Base-by-base conservation (phyloP, 2,113 vertebrate genomes). In the Neogobius melanostomus region DNA sequence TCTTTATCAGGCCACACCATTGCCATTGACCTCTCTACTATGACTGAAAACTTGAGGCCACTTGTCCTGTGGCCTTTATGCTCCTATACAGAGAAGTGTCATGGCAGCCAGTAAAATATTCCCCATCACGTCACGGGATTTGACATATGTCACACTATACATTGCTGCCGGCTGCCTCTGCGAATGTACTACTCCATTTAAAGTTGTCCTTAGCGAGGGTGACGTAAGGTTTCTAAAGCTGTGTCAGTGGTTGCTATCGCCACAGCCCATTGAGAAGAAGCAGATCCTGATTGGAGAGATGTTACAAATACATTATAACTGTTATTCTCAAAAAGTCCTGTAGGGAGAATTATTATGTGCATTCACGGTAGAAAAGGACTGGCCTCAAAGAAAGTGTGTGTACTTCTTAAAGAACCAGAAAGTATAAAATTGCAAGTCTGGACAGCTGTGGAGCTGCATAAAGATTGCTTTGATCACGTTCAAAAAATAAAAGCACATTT, bases 1-100 rank as follows among this genome's bases (percentile, higher is more conserved):
- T 78, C 52, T 59, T 85, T 85, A 78, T 86, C 71, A 21, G 78
- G 72, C 80, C 72, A 28, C 48, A 76, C 45, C 76, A 76, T 74
- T 53, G 57, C 5, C 8, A 36, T 66, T 36, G 66, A 63, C 63
- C 72, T 65, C 72, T 78, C 74, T 70, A 68, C 69, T 36, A 3
- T 60, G 67, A 75, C 85, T 52, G 71, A 60, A 44, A 72, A 81
- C 82, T 68, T 61, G 61, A 79, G 71, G 70, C 61, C 75, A 56
- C 86, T 84, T 81, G 72, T 83, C 50, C 74, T 46, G 6, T 76
- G 74, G 70, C 72, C 62, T 72, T 67, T 52, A 71, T 56, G 11
- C 53, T 28, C 53, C 53, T 56, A 17, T 76, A 10, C 79, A 45
- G 69, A 60, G 16, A 53, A 57, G 51, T 67, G 57, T 66, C 76